phyloP scores from a whole-genome alignment of 2,888 invertebrate species.

The Watsonalla cultraria region DNA sequence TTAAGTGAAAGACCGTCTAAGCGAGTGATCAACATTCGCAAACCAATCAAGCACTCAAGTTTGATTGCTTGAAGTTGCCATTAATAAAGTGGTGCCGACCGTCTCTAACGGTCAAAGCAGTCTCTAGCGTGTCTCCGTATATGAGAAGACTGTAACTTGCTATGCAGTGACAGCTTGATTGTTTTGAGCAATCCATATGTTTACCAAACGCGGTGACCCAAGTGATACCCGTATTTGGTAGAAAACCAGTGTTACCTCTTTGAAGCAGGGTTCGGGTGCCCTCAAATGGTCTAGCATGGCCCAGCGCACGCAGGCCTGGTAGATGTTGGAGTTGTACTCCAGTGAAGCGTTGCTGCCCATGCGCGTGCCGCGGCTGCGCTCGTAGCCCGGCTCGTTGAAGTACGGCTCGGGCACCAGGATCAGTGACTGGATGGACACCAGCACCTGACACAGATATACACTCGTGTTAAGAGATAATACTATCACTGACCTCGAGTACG shows the following conservation, averaged over 20 bases:
- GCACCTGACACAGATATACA: slow-evolving; percentile 77
- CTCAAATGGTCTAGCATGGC: slow-evolving; percentile 96
- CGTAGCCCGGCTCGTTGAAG: slow-evolving; percentile 97
- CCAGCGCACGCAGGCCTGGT: slow-evolving; percentile 96
- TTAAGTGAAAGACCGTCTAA: too few species aligned
- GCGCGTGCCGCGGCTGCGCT: slow-evolving; percentile 92
- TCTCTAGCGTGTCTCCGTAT: too few species aligned
- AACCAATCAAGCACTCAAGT: too few species aligned
- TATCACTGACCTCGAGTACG: background rate
- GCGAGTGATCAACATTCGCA: too few species aligned
- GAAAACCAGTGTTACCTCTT: slow-evolving; percentile 80
- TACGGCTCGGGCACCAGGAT: slow-evolving; percentile 96
- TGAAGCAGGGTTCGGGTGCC: slow-evolving; percentile 94
- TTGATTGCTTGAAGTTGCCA: too few species aligned
- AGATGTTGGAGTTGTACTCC: slow-evolving; percentile 97
- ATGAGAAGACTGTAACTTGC: too few species aligned
- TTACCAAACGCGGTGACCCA: too few species aligned
- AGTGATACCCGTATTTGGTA: too few species aligned
- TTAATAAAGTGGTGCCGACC: too few species aligned
- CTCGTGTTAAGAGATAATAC: background rate
- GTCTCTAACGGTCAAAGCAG: too few species aligned
- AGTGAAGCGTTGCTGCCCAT: slow-evolving; percentile 93
- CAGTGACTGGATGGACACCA: slow-evolving; percentile 95
- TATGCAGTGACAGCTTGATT: too few species aligned
- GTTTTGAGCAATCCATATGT: too few species aligned